A percentile compares a stretch with the other conserved stretches of the same genome.
Conservation (phyloP, 2,888 invertebrate species). For the Pristionchus exspectatus region DNA sequence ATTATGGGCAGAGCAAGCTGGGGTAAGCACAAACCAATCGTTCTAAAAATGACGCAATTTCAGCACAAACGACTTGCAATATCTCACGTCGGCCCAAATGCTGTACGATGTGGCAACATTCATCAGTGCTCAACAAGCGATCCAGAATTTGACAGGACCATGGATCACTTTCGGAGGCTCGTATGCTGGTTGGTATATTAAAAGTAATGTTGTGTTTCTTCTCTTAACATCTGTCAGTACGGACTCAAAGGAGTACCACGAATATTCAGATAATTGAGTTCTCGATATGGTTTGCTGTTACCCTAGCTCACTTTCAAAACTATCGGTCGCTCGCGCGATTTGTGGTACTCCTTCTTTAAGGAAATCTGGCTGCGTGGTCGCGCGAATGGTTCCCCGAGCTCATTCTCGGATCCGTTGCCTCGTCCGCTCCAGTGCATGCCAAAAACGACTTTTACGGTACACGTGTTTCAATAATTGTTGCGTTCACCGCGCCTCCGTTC, state of each 20-base stretch:
- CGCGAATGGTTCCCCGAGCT: constrained; percentile 90
- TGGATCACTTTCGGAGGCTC: constrained; percentile 97
- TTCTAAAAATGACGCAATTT: background rate
- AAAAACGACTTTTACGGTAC: constrained; percentile 89
- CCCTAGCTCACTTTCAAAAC: background rate
- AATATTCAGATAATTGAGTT: no score
- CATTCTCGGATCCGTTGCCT: constrained; percentile 89
- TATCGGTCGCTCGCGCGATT: no score
- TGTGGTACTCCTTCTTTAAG: constrained; percentile 62
- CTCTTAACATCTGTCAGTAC: background rate
- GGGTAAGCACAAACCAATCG: constrained; percentile 45
- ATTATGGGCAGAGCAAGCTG: constrained; percentile 91
- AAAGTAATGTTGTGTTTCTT: no score
- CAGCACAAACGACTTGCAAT: constrained; percentile 34
- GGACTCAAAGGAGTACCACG: background rate
- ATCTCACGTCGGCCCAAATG: constrained; percentile 83
- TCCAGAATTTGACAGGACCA: constrained; percentile 80
- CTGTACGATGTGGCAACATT: constrained; percentile 90
- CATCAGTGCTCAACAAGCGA: constrained; percentile 80
- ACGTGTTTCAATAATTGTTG: background rate
- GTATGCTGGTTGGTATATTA: constrained; percentile 60
- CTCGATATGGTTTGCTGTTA: background rate
- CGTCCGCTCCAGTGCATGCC: constrained; percentile 92
- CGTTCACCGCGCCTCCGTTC: background rate
- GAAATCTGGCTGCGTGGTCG: constrained; percentile 92